Evolutionary conservation across 2,113 vertebrate species (phyloP).

Genomic region (Antidorcas marsupialis): DNA sequence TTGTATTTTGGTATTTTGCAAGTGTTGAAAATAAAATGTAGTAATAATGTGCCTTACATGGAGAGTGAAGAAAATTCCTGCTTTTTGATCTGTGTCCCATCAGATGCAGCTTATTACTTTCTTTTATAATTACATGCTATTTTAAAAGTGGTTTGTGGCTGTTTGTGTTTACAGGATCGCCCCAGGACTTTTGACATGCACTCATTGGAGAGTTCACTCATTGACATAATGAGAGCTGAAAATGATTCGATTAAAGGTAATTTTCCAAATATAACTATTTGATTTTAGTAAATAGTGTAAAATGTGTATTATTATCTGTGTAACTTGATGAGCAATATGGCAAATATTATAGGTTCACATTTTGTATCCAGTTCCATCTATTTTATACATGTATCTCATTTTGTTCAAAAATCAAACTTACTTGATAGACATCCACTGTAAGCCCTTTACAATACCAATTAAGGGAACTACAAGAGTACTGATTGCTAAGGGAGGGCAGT

Average conservation of each 20-base stretch:
- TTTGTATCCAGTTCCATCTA: neutral
- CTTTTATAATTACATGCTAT: neutral
- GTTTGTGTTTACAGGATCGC: constrained; percentile 90
- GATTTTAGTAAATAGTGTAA: constrained; percentile 60
- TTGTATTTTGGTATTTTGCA: constrained; percentile 32
- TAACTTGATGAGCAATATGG: neutral
- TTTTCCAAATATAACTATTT: constrained; percentile 66
- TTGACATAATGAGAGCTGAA: constrained; percentile 99
- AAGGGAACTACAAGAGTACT: neutral
- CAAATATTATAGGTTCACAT: neutral
- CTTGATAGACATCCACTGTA: neutral
- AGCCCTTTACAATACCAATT: neutral
- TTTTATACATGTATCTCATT: neutral
- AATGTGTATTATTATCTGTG: neutral
- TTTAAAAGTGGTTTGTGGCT: constrained; percentile 71
- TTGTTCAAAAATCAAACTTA: constrained; percentile 15
- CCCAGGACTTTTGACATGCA: constrained; percentile 98
- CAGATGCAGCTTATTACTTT: neutral
- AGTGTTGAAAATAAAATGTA: neutral
- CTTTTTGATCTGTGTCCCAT: neutral
- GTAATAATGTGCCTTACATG: neutral
- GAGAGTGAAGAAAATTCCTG: neutral
- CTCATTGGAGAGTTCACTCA: constrained; percentile 98
- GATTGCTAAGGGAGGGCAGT: neutral
- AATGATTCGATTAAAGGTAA: constrained; percentile 99